These are phyloP conservation scores for Oncorhynchus clarkii DNA, from an alignment of 2,113 vertebrate genomes.

Conservation along the genomic window DNA sequence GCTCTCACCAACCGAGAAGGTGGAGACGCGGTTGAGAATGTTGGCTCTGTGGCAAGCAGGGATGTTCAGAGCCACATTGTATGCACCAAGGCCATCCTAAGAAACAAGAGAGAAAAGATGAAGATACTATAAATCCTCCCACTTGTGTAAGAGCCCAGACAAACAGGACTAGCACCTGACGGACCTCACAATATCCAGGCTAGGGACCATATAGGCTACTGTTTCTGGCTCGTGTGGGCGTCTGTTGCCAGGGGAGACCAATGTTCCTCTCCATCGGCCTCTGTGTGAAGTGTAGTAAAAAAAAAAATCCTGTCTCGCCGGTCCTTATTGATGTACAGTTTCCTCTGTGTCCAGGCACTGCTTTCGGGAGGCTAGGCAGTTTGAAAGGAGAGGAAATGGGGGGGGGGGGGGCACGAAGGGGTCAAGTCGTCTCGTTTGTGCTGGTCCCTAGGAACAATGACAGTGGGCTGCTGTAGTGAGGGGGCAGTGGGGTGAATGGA, in stretches of 20 bases:
- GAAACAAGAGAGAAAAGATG: no score
- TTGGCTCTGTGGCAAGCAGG: no score
- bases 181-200: conserved; percentile 1
- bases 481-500: neutral
- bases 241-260: conserved; percentile 28
- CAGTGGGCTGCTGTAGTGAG: neutral
- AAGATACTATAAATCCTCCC: no score
- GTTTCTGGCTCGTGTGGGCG: conserved; percentile 6
- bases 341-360: conserved; percentile 36
- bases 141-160: neutral
- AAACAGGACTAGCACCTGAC: neutral
- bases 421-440: neutral
- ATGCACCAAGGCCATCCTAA: no score
- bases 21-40: no score
- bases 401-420: neutral
- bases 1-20: no score
- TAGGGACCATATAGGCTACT: conserved; percentile 1
- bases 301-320: conserved; percentile 16
- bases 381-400: conserved; percentile 31
- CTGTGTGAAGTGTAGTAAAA: conserved; percentile 25
- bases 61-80: no score
- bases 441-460: neutral
- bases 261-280: neutral
- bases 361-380: conserved; percentile 20
- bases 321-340: conserved; percentile 48